A percentile compares a stretch with the other conserved stretches of the same genome.
Evolutionary conservation across 2,797 vertebrate genomes (phyloP).

Genomic region (Alcedo quadribrachys): DNA sequence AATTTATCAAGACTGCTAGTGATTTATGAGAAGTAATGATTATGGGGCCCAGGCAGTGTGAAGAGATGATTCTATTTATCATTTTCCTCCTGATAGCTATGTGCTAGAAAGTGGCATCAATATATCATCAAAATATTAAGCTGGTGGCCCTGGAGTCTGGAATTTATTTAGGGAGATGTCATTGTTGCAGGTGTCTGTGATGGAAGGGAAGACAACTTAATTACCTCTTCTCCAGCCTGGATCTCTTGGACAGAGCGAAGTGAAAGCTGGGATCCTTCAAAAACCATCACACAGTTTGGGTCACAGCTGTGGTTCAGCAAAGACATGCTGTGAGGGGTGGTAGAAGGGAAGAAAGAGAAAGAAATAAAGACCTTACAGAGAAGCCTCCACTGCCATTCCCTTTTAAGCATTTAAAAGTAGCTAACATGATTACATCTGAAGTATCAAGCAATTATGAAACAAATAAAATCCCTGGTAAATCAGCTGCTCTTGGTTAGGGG

Average conservation of each 20-base stretch:
- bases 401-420: not conserved
- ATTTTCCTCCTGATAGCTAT: slow-evolving; percentile 55
- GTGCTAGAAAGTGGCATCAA: slow-evolving; percentile 59
- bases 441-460: not conserved
- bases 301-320: slow-evolving; percentile 95
- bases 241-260: slow-evolving; percentile 88
- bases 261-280: slow-evolving; percentile 86
- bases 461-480: slow-evolving; percentile 29
- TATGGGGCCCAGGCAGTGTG: slow-evolving; percentile 66
- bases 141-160: slow-evolving; percentile 65
- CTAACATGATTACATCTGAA: not conserved
- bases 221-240: slow-evolving; percentile 89
- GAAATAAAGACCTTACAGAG: not conserved
- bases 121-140: slow-evolving; percentile 74
- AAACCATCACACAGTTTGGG: slow-evolving; percentile 93
- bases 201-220: slow-evolving; percentile 64
- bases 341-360: slow-evolving; percentile 6
- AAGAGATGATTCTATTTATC: slow-evolving; percentile 57
- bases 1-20: slow-evolving; percentile 55
- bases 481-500: not conserved
- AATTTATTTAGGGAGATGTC: slow-evolving; percentile 68
- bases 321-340: slow-evolving; percentile 85
- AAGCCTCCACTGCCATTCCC: not conserved
- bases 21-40: slow-evolving; percentile 67
- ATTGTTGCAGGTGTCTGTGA: slow-evolving; percentile 49